Evolutionary conservation across 2,797 vertebrate species (phyloP), one percentile per base, ranked within the genome.

Genomic region (Sorex maritimensis): DNA sequence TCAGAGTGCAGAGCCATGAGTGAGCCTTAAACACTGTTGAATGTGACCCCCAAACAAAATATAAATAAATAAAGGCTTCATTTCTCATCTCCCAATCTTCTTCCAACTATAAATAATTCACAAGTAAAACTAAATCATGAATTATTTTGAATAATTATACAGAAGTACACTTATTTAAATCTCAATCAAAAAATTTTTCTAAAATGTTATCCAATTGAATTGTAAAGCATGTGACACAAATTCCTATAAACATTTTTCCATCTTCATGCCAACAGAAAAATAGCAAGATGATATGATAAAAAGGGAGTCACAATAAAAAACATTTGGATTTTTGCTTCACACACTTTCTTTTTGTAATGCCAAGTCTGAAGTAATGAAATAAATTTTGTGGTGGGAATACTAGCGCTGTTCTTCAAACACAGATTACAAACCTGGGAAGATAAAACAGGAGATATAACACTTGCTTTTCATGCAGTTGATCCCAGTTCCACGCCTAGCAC

Each of bases 121-220:
- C 5, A 80, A 92, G 61, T 77, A 87, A 79, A 30, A 90, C 23
- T 9, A 86, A 74, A 83, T 71, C 55, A 87, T 14, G 44, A 8
- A 58, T 17, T 55, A 14, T 0, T 49, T 69, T 63, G 91, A 80
- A 92, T 21, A 90, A 88, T 72, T 82, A 83, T 55, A 23, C 4
- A 90, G 17, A 87, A 10, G 68, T 6, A 80, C 44, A 28, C 28
- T 88, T 92, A 11, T 65, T 82, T 6, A 44, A 8, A 68, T 28
- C 84, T 81, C 55, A 63, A 17, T 78, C 34, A 84, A 63, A 63
- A 52, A 23, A 68, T 75, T 68, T 11, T 12, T 24, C 21, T 17
- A 15, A 63, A 87, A 58, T 78, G 63, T n/a, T 81, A 10, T 68
- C 80, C 5, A 87, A 10, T 19, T 90, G 24, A n/a, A 58, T 8